These are phyloP conservation scores for Drosophila buzzatii DNA, from an alignment of 2,888 invertebrate genomes.

Conservation along the genomic window DNA sequence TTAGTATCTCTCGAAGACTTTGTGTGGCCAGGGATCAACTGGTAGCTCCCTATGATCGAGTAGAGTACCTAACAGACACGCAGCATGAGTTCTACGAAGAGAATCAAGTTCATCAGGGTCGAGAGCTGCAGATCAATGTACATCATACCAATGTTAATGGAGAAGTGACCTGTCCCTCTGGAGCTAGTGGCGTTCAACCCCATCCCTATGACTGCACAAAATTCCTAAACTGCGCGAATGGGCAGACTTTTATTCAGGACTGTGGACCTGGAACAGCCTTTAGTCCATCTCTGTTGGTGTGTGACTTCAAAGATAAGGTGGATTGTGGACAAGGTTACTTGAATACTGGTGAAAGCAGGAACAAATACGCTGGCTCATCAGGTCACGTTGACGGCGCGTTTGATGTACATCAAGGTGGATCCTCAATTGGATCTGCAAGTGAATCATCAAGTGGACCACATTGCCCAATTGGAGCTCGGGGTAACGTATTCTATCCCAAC, in stretches of 20 bases:
- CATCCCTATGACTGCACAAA: slow-evolving; percentile 88
- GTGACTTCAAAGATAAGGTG: slow-evolving; percentile 88
- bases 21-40: slow-evolving; percentile 88
- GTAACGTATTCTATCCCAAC: slow-evolving; percentile 87
- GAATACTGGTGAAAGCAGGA: background rate
- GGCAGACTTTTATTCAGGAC: slow-evolving; percentile 86
- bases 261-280: slow-evolving; percentile 89
- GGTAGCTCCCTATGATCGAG: slow-evolving; percentile 79
- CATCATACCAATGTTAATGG: background rate
- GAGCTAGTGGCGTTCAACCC: slow-evolving; percentile 86
- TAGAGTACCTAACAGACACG: slow-evolving; percentile 71
- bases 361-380: slow-evolving; percentile 24
- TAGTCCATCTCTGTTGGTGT: slow-evolving; percentile 86
- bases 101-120: slow-evolving; percentile 3
- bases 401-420: background rate
- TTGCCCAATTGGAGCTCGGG: slow-evolving; percentile 85
- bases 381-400: slow-evolving; percentile 4
- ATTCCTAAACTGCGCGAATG: slow-evolving; percentile 88
- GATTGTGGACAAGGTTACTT: slow-evolving; percentile 83
- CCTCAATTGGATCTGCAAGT: background rate
- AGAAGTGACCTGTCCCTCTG: slow-evolving; percentile 68
- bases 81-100: slow-evolving; percentile 54
- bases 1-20: slow-evolving; percentile 86
- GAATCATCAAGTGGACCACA: background rate
- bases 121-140: background rate